Conservation (phyloP, 2,113 vertebrate genomes). For the Upupa epops region DNA sequence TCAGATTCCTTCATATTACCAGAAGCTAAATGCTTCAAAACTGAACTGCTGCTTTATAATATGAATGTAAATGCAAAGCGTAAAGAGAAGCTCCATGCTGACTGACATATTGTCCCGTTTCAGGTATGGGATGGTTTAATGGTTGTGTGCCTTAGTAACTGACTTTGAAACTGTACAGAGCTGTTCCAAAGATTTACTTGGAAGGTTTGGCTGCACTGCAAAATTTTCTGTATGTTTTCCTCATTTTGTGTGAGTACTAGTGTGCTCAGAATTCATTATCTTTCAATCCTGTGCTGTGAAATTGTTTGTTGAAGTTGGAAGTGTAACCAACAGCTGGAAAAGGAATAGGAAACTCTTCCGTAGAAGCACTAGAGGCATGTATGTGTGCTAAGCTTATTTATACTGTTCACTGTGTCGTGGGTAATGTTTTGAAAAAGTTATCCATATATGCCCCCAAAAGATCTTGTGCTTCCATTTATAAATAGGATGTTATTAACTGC, state of each 20-base stretch:
- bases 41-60: background rate
- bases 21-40: constrained; percentile 17
- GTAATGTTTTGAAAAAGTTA: background rate
- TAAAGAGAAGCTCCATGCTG: background rate
- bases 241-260: background rate
- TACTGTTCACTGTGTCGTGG: background rate
- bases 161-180: background rate
- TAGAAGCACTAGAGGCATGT: background rate
- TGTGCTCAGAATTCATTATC: background rate
- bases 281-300: background rate
- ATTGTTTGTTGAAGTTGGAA: background rate
- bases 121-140: background rate
- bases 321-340: background rate
- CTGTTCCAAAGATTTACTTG: background rate
- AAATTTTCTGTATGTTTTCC: background rate
- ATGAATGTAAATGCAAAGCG: constrained; percentile 15
- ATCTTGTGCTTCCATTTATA: background rate
- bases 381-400: background rate
- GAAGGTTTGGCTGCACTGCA: background rate
- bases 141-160: constrained; percentile 25
- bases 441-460: background rate
- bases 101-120: background rate
- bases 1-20: background rate
- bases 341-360: background rate
- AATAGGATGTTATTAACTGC: background rate